A percentile compares a stretch with the other conserved stretches of the same genome.
phyloP scores from a whole-genome alignment of 2,797 vertebrate genomes.

The Danio albolineatus region DNA sequence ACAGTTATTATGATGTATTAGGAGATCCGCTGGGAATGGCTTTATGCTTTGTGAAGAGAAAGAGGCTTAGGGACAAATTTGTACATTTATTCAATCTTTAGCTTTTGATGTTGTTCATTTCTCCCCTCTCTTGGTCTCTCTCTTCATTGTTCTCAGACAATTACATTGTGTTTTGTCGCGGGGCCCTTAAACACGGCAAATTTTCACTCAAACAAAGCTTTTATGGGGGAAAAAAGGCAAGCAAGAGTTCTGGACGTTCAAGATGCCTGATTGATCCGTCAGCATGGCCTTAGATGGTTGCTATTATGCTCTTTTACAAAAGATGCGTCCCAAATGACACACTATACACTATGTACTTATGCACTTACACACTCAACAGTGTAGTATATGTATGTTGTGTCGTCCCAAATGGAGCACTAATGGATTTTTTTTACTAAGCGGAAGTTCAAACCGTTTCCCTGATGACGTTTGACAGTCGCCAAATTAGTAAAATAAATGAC shows the following conservation, averaged over 20 bases:
- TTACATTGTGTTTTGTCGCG: neutral
- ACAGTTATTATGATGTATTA: constrained; percentile 26
- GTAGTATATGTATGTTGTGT: too few relatives aligned
- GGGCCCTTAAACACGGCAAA: neutral
- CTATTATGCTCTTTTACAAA: neutral
- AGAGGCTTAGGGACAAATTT: constrained; percentile 19
- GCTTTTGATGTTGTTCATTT: neutral
- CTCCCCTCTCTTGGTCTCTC: neutral
- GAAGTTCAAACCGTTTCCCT: too few relatives aligned
- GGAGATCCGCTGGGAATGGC: constrained; percentile 4
- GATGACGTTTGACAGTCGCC: too few relatives aligned
- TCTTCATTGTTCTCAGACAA: constrained; percentile 13
- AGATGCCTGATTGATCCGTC: constrained; percentile 2
- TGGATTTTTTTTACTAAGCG: too few relatives aligned
- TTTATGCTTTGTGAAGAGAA: constrained; percentile 13
- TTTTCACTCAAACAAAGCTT: constrained; percentile 16
- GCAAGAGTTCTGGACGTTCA: constrained; percentile 10
- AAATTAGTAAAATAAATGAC: too few relatives aligned
- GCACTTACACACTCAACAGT: too few relatives aligned
- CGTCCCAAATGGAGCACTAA: too few relatives aligned
- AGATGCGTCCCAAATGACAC: too few relatives aligned
- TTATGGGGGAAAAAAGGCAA: neutral
- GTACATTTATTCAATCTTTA: constrained; percentile 4
- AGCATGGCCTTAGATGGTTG: neutral
- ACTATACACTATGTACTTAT: too few relatives aligned